phyloP scores from a whole-genome alignment of 2,113 vertebrate species.

The Lamprologus sp. region DNA sequence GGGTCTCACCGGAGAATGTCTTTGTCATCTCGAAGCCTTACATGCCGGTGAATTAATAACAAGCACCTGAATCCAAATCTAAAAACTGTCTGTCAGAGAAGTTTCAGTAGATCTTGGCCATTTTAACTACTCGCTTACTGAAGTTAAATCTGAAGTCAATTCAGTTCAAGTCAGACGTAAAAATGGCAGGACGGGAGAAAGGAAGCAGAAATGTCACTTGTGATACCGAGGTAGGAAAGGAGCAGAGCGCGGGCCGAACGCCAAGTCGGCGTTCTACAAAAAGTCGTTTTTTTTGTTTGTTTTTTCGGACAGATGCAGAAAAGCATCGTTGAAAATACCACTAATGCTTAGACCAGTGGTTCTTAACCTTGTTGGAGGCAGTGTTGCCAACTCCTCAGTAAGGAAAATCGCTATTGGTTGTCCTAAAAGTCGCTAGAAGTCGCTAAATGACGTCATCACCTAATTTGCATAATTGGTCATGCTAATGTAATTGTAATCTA shows the following conservation, averaged over 20 bases:
- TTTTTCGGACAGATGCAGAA: not conserved
- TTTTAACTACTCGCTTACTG: not conserved
- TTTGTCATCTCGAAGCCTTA: conserved; percentile 54
- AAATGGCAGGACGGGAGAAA: not conserved
- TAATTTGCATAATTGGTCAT: too few relatives aligned
- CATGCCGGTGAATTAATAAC: conserved; percentile 41
- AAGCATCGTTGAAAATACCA: not conserved
- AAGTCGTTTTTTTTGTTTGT: not conserved
- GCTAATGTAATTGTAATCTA: too few relatives aligned
- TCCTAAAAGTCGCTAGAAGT: too few relatives aligned
- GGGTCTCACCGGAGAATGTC: conserved; percentile 57
- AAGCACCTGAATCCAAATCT: conserved; percentile 9
- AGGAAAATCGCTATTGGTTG: rapidly evolving
- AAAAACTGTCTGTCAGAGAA: not conserved
- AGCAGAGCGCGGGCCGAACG: not conserved
- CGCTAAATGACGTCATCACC: too few relatives aligned
- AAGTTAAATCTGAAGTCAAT: not conserved
- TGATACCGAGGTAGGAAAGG: not conserved
- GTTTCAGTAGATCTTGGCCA: not conserved
- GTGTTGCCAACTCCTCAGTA: too few relatives aligned
- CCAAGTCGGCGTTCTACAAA: not conserved
- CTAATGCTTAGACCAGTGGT: not conserved
- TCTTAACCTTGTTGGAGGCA: too few relatives aligned
- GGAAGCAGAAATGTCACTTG: not conserved
- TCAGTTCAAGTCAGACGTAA: not conserved